phyloP scores from a whole-genome alignment of 2,797 vertebrate genomes.

The Manis javanica region DNA sequence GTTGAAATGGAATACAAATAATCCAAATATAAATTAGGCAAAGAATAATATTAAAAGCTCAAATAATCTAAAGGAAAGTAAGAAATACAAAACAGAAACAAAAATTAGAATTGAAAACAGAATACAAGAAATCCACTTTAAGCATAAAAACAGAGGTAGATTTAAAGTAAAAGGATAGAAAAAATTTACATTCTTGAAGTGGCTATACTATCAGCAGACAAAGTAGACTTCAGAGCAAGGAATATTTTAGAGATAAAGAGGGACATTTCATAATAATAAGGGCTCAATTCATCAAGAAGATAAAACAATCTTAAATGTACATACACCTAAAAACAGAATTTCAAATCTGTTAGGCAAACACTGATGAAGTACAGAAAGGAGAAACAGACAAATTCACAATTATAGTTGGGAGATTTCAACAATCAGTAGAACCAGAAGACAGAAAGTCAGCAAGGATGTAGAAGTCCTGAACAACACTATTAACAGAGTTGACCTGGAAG shows the following conservation, averaged over 20 bases:
- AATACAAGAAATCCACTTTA: constrained; percentile 5
- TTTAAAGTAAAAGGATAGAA: background rate
- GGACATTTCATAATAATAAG: background rate
- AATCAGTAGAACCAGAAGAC: background rate
- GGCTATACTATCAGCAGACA: background rate
- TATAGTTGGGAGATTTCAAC: background rate
- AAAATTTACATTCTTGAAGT: background rate
- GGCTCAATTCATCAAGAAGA: background rate
- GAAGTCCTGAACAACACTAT: background rate
- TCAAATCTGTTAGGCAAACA: constrained; percentile 6
- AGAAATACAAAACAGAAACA: background rate
- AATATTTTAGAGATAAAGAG: constrained; percentile 13
- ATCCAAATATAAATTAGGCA: background rate
- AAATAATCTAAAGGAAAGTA: constrained; percentile 13
- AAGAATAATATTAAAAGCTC: constrained; percentile 5
- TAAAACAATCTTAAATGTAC: background rate
- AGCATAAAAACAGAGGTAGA: background rate
- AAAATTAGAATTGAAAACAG: background rate
- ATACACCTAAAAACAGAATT: background rate
- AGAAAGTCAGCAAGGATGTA: background rate
- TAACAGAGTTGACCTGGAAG: background rate
- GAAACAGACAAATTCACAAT: background rate
- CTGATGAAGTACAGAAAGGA: background rate
- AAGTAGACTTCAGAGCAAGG: background rate
- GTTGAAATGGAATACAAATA: background rate